Evolutionary conservation across 2,113 vertebrate species (phyloP), one percentile per base, ranked within the genome.

Genomic region (Hippocampus mohnikei): DNA sequence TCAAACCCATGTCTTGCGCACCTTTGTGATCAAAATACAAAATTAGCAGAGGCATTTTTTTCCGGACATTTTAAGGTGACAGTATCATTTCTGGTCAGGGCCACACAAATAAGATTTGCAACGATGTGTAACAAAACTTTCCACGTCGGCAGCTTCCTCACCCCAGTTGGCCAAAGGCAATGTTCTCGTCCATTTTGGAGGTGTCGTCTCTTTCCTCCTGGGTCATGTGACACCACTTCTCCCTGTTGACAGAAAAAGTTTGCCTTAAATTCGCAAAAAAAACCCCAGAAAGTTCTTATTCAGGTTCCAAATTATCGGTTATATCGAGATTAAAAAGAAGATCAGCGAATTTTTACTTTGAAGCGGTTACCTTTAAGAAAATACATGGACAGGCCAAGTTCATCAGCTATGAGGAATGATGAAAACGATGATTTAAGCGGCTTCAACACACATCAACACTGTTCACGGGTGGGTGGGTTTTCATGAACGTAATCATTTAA

Each of bases 191-290:
- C 74, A 96, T 96, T 56, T 94, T 93, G 37, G 95, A 95, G 84
- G 94, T 95, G 91, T 98, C 95, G 0, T 96, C 94, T 0, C 94
- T 91, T 81, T 99, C 97, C 87, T 98, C 94, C 82, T 95, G 93
- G 0, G 94, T 98, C 96, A 99, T 98, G 79, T 98, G 97, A 91
- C 94, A 94, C 97, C 97, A 99, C 89, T 95, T 96, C 88, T 99
- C 97, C 92, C 97, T 99, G 92, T 59, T 81, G 88, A 79, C 60
- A 80, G 58, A 66, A 37, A 75, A 68, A 81, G 60, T 79, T 71
- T 81, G 69, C 33, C 23, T 64, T 80, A 55, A 50, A 48, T 23
- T 44, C 42, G 23, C 11, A 10, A 0, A 5, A 12, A 50, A 74
- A 72, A 48, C n/a, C n/a, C n/a, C n/a, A n/a, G n/a, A 71, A 44